Conservation (phyloP, 2,888 invertebrate genomes). For the Perdita meconis region DNA sequence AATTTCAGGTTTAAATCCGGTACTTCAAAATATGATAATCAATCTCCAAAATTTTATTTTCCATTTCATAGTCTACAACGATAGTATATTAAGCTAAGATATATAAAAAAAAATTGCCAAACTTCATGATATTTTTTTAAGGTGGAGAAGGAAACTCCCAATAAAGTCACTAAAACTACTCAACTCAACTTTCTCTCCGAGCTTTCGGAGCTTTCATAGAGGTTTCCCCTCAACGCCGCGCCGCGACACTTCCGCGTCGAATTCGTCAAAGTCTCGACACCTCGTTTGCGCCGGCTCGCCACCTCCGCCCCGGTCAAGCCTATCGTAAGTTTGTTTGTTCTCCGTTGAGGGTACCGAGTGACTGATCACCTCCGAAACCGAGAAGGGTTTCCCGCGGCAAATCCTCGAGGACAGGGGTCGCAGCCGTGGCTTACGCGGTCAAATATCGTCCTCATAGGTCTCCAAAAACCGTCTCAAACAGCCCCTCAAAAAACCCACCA, state of each 20-base stretch:
- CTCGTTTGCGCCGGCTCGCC: conserved; percentile 61
- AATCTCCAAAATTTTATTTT: no score
- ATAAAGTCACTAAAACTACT: background rate
- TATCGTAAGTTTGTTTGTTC: conserved; percentile 68
- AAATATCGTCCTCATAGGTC: conserved; percentile 51
- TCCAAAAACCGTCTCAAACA: no score
- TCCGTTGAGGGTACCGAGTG: conserved; percentile 64
- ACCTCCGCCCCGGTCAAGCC: conserved; percentile 66
- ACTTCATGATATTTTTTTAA: no score
- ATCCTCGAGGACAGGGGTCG: conserved; percentile 77
- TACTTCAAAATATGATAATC: no score
- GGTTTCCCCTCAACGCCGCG: conserved; percentile 7
- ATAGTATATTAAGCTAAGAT: no score
- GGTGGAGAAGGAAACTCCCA: no score
- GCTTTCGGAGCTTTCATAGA: background rate
- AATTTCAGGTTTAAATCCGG: no score
- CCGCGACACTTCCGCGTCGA: conserved; percentile 32
- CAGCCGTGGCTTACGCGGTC: conserved; percentile 69
- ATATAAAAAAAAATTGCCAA: background rate
- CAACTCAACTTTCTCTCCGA: background rate
- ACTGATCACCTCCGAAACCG: conserved; percentile 73
- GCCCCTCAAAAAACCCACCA: no score
- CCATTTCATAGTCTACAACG: no score
- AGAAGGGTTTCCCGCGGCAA: conserved; percentile 70
- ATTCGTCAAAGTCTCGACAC: conserved; percentile 66